Conservation (phyloP, 2,113 vertebrate species). For the Pseudolaguvia tuberculata region DNA sequence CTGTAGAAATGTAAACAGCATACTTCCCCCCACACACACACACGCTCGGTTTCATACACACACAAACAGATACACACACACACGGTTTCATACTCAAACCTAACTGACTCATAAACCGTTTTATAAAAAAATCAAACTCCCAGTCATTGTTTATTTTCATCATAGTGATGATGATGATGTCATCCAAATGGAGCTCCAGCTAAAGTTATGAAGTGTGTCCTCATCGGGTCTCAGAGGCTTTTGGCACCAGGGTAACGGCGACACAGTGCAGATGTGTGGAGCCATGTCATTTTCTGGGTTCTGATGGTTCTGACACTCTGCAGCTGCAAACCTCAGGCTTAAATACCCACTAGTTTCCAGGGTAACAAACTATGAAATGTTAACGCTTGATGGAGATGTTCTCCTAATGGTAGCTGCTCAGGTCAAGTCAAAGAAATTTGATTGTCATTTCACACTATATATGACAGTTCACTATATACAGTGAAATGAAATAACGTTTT, state of each 20-base stretch:
- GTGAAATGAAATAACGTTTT: no score
- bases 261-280: neutral
- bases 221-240: neutral
- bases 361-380: neutral
- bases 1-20: conserved; percentile 21
- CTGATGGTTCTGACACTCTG: neutral
- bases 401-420: no score
- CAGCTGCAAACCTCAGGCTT: neutral
- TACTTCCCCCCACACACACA: no score
- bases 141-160: neutral
- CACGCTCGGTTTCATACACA: neutral
- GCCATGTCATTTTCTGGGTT: neutral
- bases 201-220: neutral
- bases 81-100: neutral
- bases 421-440: no score
- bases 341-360: neutral
- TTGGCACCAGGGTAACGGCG: neutral
- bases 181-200: neutral
- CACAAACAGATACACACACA: neutral
- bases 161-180: neutral
- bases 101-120: neutral
- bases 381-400: neutral
- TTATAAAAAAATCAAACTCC: neutral
- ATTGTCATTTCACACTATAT: no score
- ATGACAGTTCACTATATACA: no score